A percentile compares a stretch with the other conserved stretches of the same genome.
phyloP scores from a whole-genome alignment of 30 jellyfish, hydroid and myxozoan genomes.

The Aurelia sp. region DNA sequence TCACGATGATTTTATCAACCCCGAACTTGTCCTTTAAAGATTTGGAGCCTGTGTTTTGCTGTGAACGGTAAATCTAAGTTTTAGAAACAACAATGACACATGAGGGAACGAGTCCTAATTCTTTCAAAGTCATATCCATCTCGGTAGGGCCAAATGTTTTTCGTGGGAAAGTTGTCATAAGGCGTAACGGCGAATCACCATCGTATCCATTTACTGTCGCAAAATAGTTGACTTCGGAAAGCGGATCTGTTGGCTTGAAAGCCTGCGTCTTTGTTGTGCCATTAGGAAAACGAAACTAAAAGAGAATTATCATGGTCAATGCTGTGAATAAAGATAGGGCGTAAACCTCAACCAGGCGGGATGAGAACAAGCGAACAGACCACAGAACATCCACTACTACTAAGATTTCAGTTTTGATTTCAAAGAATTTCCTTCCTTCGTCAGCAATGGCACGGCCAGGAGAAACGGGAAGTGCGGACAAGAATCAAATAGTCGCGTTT shows the following conservation, averaged over 20 bases:
- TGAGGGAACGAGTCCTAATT: constrained; percentile 93
- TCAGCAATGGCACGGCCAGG: too few species aligned
- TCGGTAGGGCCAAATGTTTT: constrained; percentile 74
- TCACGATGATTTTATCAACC: too few species aligned
- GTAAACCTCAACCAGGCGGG: not conserved
- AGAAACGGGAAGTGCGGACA: too few species aligned
- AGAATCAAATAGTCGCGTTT: too few species aligned
- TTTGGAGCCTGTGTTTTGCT: too few species aligned
- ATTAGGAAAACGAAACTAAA: constrained; percentile 89
- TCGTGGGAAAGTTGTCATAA: constrained; percentile 94
- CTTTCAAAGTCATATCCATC: constrained; percentile 78
- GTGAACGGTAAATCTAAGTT: not conserved
- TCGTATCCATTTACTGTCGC: constrained; percentile 76
- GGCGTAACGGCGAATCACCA: constrained; percentile 70
- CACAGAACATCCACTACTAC: too few species aligned
- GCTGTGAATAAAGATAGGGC: not conserved
- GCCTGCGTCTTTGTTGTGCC: constrained; percentile 78
- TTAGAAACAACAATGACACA: constrained; percentile 78
- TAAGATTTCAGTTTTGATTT: too few species aligned
- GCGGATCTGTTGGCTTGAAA: constrained; percentile 77
- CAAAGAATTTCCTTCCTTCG: too few species aligned
- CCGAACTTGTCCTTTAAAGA: too few species aligned
- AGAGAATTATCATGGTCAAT: not conserved
- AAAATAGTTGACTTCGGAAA: constrained; percentile 61
- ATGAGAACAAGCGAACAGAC: not conserved